Evolutionary conservation across 2,888 invertebrate species (phyloP).

Genomic region (Trachelus troglodyta): DNA sequence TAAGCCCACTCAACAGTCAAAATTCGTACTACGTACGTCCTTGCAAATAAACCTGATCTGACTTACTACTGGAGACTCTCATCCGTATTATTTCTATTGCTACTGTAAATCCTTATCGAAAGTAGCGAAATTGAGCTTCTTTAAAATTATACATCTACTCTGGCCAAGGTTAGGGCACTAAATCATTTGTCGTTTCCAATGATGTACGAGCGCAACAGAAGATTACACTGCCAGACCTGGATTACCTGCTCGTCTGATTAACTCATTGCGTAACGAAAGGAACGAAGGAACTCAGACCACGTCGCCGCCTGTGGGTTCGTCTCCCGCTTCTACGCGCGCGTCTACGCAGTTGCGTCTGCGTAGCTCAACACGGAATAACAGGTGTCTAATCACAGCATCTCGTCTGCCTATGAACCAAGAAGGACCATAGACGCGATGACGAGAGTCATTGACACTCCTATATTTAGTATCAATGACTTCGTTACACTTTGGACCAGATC

Average conservation of each 20-base stretch:
- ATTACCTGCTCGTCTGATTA: conserved; percentile 34
- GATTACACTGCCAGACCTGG: conserved; percentile 16
- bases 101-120: background rate
- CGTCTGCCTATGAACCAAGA: background rate
- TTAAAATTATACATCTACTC: background rate
- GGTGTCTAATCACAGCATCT: conserved; percentile 20
- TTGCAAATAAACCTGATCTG: background rate
- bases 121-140: background rate
- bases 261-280: conserved; percentile 24
- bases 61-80: background rate
- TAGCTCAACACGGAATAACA: background rate
- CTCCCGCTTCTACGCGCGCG: background rate
- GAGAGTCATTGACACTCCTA: background rate
- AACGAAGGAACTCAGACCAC: background rate
- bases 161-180: background rate
- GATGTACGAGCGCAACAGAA: background rate
- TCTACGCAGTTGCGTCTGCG: background rate
- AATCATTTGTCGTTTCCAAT: conserved; percentile 12
- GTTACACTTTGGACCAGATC: background rate
- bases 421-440: background rate
- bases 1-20: background rate
- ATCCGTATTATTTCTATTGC: background rate
- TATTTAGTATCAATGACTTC: background rate
- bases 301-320: background rate
- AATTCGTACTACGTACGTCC: background rate